These are phyloP conservation scores for Cercopithecus mitis DNA, from an alignment of 2,797 vertebrate genomes.

Conservation along the genomic window DNA sequence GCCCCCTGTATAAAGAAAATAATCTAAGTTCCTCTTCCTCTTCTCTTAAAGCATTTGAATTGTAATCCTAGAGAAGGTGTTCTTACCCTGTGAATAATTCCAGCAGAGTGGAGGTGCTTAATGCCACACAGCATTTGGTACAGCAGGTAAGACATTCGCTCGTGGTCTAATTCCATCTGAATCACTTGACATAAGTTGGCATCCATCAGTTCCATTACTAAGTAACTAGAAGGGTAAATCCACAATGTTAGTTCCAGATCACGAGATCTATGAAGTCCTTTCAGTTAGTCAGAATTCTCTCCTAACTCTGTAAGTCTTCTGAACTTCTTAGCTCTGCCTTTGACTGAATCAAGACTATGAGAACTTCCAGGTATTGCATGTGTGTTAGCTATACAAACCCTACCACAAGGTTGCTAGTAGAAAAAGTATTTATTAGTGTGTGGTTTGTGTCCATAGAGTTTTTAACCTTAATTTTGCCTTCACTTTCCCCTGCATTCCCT, in stretches of 20 bases:
- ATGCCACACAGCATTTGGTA: slow-evolving; percentile 99
- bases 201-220: slow-evolving; percentile 99
- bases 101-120: slow-evolving; percentile 98
- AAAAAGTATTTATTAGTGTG: not conserved
- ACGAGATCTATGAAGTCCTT: not conserved
- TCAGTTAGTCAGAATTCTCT: not conserved
- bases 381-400: not conserved
- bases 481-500: not conserved
- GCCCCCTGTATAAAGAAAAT: not conserved
- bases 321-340: not conserved
- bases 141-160: slow-evolving; percentile 98
- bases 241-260: slow-evolving; percentile 29
- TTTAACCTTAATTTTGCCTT: not conserved
- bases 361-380: not conserved
- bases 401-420: not conserved
- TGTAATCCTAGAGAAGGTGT: not conserved
- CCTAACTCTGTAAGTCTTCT: not conserved
- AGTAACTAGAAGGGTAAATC: slow-evolving; percentile 89
- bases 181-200: slow-evolving; percentile 99
- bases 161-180: slow-evolving; percentile 99
- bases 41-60: not conserved
- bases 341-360: not conserved
- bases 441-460: not conserved
- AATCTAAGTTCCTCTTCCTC: not conserved
- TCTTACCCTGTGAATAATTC: slow-evolving; percentile 99